Evolutionary conservation across 1,140 invertebrate genomes (phyloP), one percentile per base, ranked within the genome.

Genomic region (Muscidifurax raptorellus): DNA sequence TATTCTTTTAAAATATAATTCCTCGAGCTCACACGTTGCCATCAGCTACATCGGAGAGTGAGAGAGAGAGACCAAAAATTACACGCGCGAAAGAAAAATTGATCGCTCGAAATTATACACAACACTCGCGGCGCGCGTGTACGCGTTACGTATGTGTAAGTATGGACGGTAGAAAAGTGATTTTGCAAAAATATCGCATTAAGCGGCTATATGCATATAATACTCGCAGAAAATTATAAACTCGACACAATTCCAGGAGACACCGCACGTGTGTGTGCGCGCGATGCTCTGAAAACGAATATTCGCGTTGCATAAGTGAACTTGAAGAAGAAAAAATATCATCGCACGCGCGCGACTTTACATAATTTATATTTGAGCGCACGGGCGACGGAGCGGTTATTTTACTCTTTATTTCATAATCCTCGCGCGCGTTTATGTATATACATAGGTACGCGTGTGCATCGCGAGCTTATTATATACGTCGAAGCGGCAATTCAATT

Each of bases 81-180:
- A 36, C 36, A 36, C 36, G 22, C 22, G 52, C 18, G 52, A 2
- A 59, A 27, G 32, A 22, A 18, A 67, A 77, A 76, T 82, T 77
- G 81, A 82, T 82, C 67, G 74, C 66, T 22, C 40, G 75, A 83
- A 78, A 78, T 78, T 69, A 72, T 2, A 36, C 36, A 36, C 36
- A n/a, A n/a, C n/a, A n/a, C 7, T 25, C 40, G 18, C 44, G 12
- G 22, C 64, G 25, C 36, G 13, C 3, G 36, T 66, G 27, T 64
- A 22, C 27, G 18, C 2, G 64, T 66, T 78, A 74, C 66, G 76
- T 25, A 59, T 59, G 52, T 22, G 44, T 1, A n/a, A n/a, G n/a
- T n/a, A n/a, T n/a, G n/a, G n/a, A 59, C 52, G n/a, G 18, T 27
- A 18, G 67, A 84, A 80, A 84, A 84, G 64, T 79, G 76, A 84